Percentiles rank a stretch among this genome's conserved stretches.
phyloP scores from a whole-genome alignment of 2,113 vertebrate species.

The Nothocercus nigrocapillus region DNA sequence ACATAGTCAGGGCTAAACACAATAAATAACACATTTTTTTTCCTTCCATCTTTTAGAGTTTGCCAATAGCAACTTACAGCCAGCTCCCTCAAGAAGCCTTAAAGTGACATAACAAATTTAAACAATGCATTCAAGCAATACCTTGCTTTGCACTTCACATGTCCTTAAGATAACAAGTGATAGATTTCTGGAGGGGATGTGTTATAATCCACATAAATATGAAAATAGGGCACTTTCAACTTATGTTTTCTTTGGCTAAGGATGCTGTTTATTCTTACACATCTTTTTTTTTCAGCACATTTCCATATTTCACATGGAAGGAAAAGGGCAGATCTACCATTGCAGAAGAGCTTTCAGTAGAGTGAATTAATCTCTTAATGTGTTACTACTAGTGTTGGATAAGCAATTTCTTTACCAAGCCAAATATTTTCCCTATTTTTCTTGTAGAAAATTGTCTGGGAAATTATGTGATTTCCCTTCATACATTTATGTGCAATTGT shows the following conservation, averaged over 20 bases:
- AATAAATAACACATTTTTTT: conserved; percentile 17
- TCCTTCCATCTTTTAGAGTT: conserved; percentile 18
- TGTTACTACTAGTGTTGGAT: conserved; percentile 22
- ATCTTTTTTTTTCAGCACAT: conserved; percentile 6
- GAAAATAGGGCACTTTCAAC: conserved; percentile 6
- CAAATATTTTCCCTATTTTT: conserved; percentile 19
- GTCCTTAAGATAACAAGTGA: background rate
- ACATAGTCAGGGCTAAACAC: background rate
- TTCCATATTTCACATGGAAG: conserved; percentile 52
- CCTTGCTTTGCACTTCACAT: background rate
- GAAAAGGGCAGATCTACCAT: conserved; percentile 30
- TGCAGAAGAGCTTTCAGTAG: conserved; percentile 36
- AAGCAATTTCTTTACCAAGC: conserved; percentile 17
- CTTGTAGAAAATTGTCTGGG: background rate
- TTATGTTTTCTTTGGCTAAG: conserved; percentile 33
- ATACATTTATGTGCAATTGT: background rate
- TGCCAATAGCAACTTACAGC: conserved; percentile 43
- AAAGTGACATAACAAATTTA: conserved; percentile 47
- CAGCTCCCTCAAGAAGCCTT: conserved; percentile 43
- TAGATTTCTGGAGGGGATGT: background rate
- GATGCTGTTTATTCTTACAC: conserved; percentile 56
- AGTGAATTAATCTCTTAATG: conserved; percentile 60
- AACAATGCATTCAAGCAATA: background rate
- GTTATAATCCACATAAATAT: conserved; percentile 18
- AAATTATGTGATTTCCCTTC: conserved; percentile 1